These are phyloP conservation scores for Oryctes rhinoceros DNA, from an alignment of 1,140 invertebrate genomes.

Conservation along the genomic window DNA sequence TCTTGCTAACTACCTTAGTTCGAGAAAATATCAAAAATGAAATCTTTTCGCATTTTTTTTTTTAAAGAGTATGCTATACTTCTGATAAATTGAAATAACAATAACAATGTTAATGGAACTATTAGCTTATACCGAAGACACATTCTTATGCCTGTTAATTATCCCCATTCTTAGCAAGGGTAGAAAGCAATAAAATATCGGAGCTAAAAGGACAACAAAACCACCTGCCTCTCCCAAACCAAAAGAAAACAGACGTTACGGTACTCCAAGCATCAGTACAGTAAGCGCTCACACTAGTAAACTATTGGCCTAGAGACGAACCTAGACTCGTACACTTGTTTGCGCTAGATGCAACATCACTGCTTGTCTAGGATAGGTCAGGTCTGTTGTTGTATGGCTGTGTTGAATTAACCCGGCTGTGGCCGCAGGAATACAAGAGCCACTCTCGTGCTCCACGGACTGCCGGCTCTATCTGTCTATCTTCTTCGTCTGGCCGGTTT, in stretches of 20 bases:
- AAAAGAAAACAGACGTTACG: neutral
- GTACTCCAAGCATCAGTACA: constrained; percentile 14
- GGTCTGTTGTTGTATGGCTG: constrained; percentile 24
- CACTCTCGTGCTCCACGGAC: neutral
- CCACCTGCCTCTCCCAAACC: neutral
- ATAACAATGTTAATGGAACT: no score
- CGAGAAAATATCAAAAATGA: no score
- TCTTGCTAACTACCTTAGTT: no score
- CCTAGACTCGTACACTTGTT: constrained; percentile 25
- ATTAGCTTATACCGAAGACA: no score
- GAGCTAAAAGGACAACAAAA: neutral
- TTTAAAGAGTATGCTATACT: no score
- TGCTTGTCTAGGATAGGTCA: constrained; percentile 35
- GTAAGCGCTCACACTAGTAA: neutral
- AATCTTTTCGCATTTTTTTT: no score
- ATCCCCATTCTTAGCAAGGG: no score
- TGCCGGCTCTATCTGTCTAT: constrained; percentile 5
- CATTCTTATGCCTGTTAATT: no score
- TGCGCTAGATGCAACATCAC: constrained; percentile 33
- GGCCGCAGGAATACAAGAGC: neutral
- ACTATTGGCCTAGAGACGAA: constrained; percentile 33
- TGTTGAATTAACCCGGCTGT: neutral
- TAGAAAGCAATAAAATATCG: no score
- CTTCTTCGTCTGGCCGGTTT: constrained; percentile 27
- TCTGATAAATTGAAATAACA: no score